phyloP scores from a whole-genome alignment of 2,797 vertebrate species.

The Otus scops region DNA sequence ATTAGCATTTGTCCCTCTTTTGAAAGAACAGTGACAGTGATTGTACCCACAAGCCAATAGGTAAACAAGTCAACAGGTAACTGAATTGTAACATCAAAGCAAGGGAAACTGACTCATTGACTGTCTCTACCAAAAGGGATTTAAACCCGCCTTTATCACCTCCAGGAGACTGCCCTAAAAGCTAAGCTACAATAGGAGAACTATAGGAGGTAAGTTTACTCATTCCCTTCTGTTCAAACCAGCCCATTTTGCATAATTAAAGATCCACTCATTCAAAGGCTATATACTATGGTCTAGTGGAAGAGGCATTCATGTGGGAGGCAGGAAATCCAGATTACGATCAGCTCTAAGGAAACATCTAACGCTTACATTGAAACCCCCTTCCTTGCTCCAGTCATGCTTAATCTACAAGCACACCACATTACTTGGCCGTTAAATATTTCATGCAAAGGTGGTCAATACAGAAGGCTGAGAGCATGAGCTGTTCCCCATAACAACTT shows the following conservation, averaged over 20 bases:
- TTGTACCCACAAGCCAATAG: neutral
- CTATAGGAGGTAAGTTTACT: neutral
- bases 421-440: neutral
- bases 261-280: neutral
- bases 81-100: neutral
- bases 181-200: neutral
- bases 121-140: neutral
- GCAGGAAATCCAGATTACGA: neutral
- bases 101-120: neutral
- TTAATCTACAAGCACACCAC: neutral
- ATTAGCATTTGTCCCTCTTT: neutral
- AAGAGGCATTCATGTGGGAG: neutral
- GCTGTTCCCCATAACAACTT: neutral
- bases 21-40: neutral
- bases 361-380: neutral
- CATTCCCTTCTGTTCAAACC: neutral
- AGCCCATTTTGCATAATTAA: neutral
- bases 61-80: neutral
- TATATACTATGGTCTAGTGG: neutral
- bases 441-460: neutral
- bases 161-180: neutral
- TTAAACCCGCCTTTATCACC: neutral
- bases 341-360: neutral
- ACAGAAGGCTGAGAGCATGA: neutral
- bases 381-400: neutral